Evolutionary conservation across 2,888 invertebrate species (phyloP), one percentile per base, ranked within the genome.

Genomic region (Dolomedes plantarius): DNA sequence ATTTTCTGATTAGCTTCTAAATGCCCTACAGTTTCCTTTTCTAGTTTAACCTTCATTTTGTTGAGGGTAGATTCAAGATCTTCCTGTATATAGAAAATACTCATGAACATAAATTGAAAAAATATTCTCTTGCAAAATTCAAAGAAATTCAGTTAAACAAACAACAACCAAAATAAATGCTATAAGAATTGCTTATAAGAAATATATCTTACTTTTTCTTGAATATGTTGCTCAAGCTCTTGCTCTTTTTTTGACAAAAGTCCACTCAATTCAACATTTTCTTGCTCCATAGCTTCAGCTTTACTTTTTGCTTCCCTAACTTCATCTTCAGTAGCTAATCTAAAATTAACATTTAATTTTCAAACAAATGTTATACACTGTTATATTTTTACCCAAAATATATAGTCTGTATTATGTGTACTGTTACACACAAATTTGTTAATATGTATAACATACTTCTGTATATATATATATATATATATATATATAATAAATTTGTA

Each of bases 291-390:
- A 90, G 96, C 96, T 74, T 97, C 96, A 0, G 98, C 96, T 90
- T 96, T 96, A 75, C 94, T 94, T 88, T 96, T 94, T 0, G 97
- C 96, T 3, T 95, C 96, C 0, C 96, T 95, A 62, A 98, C 92
- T 91, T 98, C 97, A 90, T 97, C 97, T 91, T 98, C 98, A 91
- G 97, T 97, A 19, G 97, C 97, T 88, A 98, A 92, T 88, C 93
- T 93, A 36, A 36, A 36, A 36, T 36, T 36, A 5, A 36, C 36
- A 36, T 36, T 36, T 5, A 9, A 7, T 7, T 36, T 36, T 36
- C 6, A 36, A 36, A 36, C 36, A 36, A 9, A 7, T 36, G n/a
- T n/a, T n/a, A 36, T 36, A 36, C 36, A 36, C n/a, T n/a, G n/a
- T n/a, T n/a, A n/a, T n/a, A n/a, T n/a, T n/a, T n/a, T n/a, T n/a